These are phyloP conservation scores for Crossocerus cetratus DNA, from an alignment of 2,888 invertebrate genomes.

Conservation along the genomic window DNA sequence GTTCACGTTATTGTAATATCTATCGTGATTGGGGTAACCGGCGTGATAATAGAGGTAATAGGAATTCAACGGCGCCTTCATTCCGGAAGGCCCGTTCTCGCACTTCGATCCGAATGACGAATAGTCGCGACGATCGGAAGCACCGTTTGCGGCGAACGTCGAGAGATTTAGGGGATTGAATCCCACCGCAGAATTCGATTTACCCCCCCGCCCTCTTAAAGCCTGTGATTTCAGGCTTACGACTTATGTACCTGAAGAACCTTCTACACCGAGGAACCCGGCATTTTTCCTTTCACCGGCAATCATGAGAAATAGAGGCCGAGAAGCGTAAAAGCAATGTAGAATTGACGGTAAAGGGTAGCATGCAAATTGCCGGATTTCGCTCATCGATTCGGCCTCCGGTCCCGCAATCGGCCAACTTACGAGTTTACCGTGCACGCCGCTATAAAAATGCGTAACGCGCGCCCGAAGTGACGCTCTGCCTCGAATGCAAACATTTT, in stretches of 20 bases:
- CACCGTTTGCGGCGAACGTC: no score
- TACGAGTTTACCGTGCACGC: not conserved
- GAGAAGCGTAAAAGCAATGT: no score
- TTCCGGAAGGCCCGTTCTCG: constrained; percentile 18
- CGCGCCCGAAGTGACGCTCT: constrained; percentile 14
- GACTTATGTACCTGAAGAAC: no score
- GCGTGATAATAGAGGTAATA: constrained; percentile 39
- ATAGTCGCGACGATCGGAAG: not conserved
- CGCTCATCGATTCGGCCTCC: not conserved
- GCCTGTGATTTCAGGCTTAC: no score
- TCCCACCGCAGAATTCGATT: no score
- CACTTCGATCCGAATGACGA: constrained; percentile 8
- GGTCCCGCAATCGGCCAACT: not conserved
- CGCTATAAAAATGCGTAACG: constrained; percentile 22
- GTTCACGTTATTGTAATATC: constrained; percentile 45
- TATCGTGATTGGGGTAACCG: constrained; percentile 51
- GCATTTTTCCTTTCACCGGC: no score
- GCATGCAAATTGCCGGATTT: not conserved
- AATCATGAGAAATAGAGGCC: no score
- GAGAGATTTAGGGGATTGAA: no score
- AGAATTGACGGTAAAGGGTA: no score
- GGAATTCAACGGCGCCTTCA: constrained; percentile 42
- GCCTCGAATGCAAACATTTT: constrained; percentile 37
- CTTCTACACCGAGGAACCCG: no score
- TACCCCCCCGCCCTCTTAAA: no score